A percentile compares a stretch with the other conserved stretches of the same genome.
Conservation (phyloP, 92 coral and sea anemone species). For the Micromussa lordhowensis region DNA sequence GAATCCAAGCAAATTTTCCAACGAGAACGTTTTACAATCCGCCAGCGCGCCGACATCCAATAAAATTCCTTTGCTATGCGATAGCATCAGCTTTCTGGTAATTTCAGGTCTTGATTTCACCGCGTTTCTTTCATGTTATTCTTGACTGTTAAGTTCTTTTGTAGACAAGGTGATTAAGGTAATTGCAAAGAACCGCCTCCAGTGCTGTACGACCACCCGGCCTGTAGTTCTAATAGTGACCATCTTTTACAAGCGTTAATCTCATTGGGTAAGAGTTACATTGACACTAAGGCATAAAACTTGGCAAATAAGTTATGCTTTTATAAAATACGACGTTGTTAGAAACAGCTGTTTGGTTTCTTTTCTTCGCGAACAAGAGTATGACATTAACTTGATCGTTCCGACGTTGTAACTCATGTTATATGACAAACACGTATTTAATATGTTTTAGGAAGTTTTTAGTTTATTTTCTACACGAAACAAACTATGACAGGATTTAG, state of each 20-base stretch:
- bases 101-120: slow-evolving; percentile 43
- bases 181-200: slow-evolving; percentile 87
- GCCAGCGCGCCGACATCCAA: slow-evolving; percentile 9
- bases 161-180: slow-evolving; percentile 87
- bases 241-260: slow-evolving; percentile 10
- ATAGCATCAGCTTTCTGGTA: slow-evolving; percentile 36
- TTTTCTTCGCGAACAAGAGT: background rate
- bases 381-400: slow-evolving; percentile 57
- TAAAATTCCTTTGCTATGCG: slow-evolving; percentile 21
- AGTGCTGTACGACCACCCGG: slow-evolving; percentile 66
- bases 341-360: slow-evolving; percentile 60
- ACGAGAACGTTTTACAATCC: slow-evolving; percentile 23
- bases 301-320: slow-evolving; percentile 61
- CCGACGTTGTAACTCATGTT: slow-evolving; percentile 60
- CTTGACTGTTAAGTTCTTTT: slow-evolving; percentile 79
- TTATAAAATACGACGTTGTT: slow-evolving; percentile 41
- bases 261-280: slow-evolving; percentile 56
- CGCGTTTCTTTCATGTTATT: slow-evolving; percentile 49
- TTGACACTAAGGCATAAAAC: slow-evolving; percentile 50
- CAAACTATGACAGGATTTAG: background rate
- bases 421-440: slow-evolving; percentile 52
- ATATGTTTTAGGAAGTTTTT: slow-evolving; percentile 8
- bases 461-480: background rate
- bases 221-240: slow-evolving; percentile 64
- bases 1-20: background rate